These are phyloP conservation scores for Zaprionus lineosus DNA, from an alignment of 2,888 invertebrate species.

Conservation along the genomic window DNA sequence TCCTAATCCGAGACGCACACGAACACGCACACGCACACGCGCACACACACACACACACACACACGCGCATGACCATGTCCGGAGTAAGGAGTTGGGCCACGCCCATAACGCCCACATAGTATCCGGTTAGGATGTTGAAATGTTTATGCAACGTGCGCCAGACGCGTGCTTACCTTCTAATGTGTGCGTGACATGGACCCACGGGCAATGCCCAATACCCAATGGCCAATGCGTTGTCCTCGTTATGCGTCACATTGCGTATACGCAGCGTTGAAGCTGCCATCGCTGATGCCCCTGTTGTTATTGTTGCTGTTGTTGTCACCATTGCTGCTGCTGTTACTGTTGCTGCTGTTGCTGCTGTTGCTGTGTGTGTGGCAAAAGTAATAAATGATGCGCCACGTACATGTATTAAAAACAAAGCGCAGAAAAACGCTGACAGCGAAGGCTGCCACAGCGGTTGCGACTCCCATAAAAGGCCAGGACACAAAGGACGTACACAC, in stretches of 20 bases:
- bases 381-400: constrained; percentile 75
- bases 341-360: constrained; percentile 9
- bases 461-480: constrained; percentile 38
- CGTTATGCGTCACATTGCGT: constrained; percentile 53
- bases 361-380: constrained; percentile 44
- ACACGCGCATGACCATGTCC: constrained; percentile 21
- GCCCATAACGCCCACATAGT: constrained; percentile 9
- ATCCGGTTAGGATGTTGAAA: constrained; percentile 53
- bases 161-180: constrained; percentile 70
- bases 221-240: too few species aligned
- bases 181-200: constrained; percentile 72
- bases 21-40: constrained; percentile 41
- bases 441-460: constrained; percentile 31
- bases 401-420: constrained; percentile 76
- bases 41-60: constrained; percentile 59
- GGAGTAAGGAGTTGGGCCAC: background rate
- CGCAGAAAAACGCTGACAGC: constrained; percentile 72
- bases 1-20: constrained; percentile 63
- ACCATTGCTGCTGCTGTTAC: constrained; percentile 3
- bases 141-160: constrained; percentile 72
- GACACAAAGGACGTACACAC: constrained; percentile 35
- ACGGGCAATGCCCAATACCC: constrained; percentile 28
- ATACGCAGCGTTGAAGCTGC: constrained; percentile 48
- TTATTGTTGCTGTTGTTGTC: constrained; percentile 8
- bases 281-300: constrained; percentile 4